Evolutionary conservation across 2,797 vertebrate genomes (phyloP), one percentile per base, ranked within the genome.

Genomic region (Anomalospiza imberbis): DNA sequence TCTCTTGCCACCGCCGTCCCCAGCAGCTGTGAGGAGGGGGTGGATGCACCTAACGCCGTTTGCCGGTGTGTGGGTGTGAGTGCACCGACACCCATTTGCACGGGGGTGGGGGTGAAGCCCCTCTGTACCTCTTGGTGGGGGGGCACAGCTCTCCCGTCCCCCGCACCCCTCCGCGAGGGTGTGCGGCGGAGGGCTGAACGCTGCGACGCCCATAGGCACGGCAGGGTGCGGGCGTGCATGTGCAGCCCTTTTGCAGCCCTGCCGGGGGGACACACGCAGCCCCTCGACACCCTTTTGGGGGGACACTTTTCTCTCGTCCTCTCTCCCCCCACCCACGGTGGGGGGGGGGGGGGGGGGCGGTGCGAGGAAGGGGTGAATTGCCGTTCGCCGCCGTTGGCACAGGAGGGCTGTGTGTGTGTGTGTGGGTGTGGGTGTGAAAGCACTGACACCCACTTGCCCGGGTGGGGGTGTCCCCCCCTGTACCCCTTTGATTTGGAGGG

Each of bases 21-120:
- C 57, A 5, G 22, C 12, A 32, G 7, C 1, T 19, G 20, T 9
- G n/a, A 11, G 48, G 26, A 45, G 25, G 32, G 48, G 21, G 13
- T 11, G 42, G 24, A 14, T 1, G 6, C n/a, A 5, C 18, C 77
- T 3, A 17, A 11, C 0, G 34, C 40, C 7, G 7, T 31, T 62
- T 21, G 42, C 42, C 6, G 24, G 18, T 4, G 17, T 11, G 14
- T 6, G 38, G 55, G 5, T 10, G 51, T 24, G 51, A 28, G 10
- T 3, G 36, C 36, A 28, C 63, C 15, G 32, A n/a, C 13, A 0
- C 3, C 13, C 60, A 3, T 20, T 5, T 6, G 58, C 65, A 26
- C 17, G 28, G 36, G 51, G 24, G 5, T 3, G 42, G 40, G 26
- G 34, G 42, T 18, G 50, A 62, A 55, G 31, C 21, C 44, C 32